phyloP scores from a whole-genome alignment of 2,113 vertebrate species.

The Pongo abelii region DNA sequence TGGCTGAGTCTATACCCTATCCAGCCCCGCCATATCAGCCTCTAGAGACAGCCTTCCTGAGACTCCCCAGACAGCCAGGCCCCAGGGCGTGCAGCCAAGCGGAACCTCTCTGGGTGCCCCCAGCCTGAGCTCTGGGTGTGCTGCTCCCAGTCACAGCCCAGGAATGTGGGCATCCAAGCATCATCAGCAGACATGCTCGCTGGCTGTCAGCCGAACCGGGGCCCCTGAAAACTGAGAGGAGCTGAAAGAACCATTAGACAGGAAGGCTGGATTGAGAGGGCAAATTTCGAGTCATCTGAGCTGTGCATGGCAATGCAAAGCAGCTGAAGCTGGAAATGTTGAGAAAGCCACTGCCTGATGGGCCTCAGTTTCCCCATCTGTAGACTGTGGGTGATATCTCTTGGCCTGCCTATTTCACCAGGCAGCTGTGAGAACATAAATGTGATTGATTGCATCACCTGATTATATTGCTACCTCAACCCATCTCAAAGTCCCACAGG shows the following conservation, averaged over 20 bases:
- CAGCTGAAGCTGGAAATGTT: not conserved
- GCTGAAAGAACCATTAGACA: slow-evolving; percentile 24
- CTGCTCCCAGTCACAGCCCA: slow-evolving; percentile 47
- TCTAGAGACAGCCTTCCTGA: slow-evolving; percentile 13
- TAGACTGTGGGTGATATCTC: not conserved
- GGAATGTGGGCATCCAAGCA: slow-evolving; percentile 61
- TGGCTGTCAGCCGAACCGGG: slow-evolving; percentile 56
- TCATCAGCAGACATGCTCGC: slow-evolving; percentile 22
- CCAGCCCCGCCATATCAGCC: not conserved
- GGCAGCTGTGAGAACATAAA: not conserved
- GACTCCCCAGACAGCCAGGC: slow-evolving; percentile 54
- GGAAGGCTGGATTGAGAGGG: not conserved
- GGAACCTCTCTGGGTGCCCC: slow-evolving; percentile 44
- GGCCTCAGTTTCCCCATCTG: not conserved
- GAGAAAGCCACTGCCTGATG: not conserved
- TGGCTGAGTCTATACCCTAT: not conserved
- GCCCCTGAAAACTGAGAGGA: slow-evolving; percentile 45
- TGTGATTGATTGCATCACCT: not conserved
- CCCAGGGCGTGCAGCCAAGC: slow-evolving; percentile 59
- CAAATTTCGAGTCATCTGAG: not conserved
- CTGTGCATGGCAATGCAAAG: not conserved
- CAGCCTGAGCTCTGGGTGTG: not conserved
- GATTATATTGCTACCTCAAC: not conserved
- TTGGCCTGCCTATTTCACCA: not conserved
- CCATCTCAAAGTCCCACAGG: not conserved